Conservation (phyloP, 2,113 vertebrate species). For the Jaculus jaculus region DNA sequence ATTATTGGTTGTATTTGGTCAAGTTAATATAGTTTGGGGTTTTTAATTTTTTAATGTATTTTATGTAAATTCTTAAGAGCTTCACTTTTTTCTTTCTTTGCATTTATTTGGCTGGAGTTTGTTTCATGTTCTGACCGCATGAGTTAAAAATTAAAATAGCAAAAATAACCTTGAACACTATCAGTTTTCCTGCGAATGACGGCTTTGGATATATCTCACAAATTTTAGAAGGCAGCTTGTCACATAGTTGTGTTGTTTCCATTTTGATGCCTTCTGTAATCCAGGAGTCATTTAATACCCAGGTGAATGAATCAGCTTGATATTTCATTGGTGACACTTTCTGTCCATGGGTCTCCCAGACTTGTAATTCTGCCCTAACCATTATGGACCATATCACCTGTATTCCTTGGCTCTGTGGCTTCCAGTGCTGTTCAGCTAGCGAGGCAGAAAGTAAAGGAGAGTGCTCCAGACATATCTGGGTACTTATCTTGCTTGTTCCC, state of each 20-base stretch:
- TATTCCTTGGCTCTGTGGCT: not conserved
- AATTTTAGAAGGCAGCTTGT: not conserved
- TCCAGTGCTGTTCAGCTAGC: not conserved
- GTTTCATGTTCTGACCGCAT: not conserved
- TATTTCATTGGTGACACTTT: not conserved
- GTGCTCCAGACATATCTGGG: not conserved
- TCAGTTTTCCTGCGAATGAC: not conserved
- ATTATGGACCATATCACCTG: not conserved
- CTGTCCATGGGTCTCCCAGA: not conserved
- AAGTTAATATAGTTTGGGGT: not conserved
- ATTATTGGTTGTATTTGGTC: conserved; percentile 17
- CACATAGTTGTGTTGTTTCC: not conserved
- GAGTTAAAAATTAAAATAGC: not conserved
- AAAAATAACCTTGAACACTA: conserved; percentile 33
- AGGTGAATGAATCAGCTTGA: not conserved
- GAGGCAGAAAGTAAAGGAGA: not conserved
- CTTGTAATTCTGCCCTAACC: not conserved
- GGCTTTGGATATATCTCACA: not conserved
- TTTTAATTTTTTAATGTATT: not conserved
- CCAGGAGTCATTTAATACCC: not conserved
- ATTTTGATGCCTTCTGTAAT: conserved; percentile 29
- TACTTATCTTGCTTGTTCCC: not conserved
- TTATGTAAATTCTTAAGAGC: not conserved
- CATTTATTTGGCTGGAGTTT: not conserved
- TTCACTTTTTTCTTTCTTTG: not conserved